A percentile compares a stretch with the other conserved stretches of the same genome.
Conservation (phyloP, 2,888 invertebrate species). For the Belgica antarctica region DNA sequence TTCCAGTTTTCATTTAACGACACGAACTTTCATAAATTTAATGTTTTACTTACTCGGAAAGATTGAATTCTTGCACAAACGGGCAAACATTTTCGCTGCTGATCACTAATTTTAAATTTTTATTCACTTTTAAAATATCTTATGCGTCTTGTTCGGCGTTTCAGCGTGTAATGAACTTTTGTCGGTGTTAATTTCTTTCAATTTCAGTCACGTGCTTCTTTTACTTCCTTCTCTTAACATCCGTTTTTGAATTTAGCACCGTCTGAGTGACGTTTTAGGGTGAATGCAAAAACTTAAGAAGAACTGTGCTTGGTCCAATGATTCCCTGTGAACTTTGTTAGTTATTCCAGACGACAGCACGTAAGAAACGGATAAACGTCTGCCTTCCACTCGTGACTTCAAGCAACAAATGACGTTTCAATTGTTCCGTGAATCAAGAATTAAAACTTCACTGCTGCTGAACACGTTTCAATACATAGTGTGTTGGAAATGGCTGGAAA, state of each 20-base stretch:
- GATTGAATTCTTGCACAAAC: conserved; percentile 41
- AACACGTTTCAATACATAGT: neutral
- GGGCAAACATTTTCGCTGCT: conserved; percentile 25
- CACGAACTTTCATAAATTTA: too few species aligned
- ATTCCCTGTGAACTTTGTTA: too few species aligned
- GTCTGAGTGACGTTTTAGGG: neutral
- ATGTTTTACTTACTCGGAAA: conserved; percentile 33
- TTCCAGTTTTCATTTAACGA: too few species aligned
- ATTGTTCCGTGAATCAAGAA: conserved; percentile 10
- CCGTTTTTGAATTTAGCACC: neutral
- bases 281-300: conserved; percentile 4
- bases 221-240: conserved; percentile 3
- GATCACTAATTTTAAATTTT: neutral
- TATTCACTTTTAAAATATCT: neutral
- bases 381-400: conserved; percentile 23
- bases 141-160: neutral
- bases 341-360: neutral
- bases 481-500: neutral
- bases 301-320: neutral
- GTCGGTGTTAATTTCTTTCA: neutral
- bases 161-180: neutral
- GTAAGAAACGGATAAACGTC: neutral
- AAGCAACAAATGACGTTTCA: conserved; percentile 30
- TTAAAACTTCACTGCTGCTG: neutral
- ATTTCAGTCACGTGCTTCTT: neutral